Base-by-base conservation (phyloP, 2,797 vertebrate genomes). In the Chlorospingus semifuscus region DNA sequence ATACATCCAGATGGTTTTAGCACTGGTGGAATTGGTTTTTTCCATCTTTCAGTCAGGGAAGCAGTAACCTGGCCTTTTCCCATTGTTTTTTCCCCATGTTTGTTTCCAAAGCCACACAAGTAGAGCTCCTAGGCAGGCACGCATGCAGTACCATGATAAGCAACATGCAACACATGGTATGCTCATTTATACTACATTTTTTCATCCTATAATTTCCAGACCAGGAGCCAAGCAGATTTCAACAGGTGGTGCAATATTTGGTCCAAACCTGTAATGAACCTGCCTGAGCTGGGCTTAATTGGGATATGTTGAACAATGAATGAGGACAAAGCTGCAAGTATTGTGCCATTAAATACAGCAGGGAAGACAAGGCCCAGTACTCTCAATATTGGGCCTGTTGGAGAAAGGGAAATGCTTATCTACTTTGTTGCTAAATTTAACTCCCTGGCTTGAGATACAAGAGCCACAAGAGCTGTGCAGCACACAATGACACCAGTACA, bases 231-330 rank as follows among this genome's bases (percentile, higher is more conserved):
- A 76, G 26, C 8, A 75, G 5, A 81, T 34, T 86, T 70, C 49
- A 68, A 64, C 11, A 34, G 18, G 19, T 60, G 22, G 6, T 55
- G 24, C 27, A 70, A 27, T 47, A 83, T 60, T 70, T 63, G 26
- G 6, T 41, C 39, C 44, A 47, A 68, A 52, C 6, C 20, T 68
- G 44, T 75, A 41, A 30, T 27, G 34, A 76, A 27, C n/a, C 50
- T 59, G 20, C 9, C 24, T 36, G 23, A 83, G 30, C 9, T 12
- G 13, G 21, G 1, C 1, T 42, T 50, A 19, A 34, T 12, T 0
- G 1, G 7, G 23, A 17, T n/a, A 23, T 0, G 0, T 2, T 0
- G 4, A 24, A 71, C 13, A 55, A 56, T 0, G 3, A 55, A 56
- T 0, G 3, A 63, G 52, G 10, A 21, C 20, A 55, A 37, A 42